Conservation (phyloP, 2,797 vertebrate species). For the Oryzias sinensis region DNA sequence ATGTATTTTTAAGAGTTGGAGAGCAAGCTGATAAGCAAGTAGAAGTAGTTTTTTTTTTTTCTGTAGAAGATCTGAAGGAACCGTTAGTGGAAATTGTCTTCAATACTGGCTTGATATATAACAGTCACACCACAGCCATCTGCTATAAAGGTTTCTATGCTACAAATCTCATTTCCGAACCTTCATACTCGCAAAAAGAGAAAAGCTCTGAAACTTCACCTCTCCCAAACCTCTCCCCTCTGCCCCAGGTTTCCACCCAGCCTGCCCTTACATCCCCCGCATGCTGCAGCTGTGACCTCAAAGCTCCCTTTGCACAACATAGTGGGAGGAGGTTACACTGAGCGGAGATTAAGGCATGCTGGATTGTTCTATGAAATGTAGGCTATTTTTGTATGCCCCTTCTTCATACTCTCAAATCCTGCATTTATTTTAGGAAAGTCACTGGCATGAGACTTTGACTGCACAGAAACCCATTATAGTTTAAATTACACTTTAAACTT, state of each 20-base stretch:
- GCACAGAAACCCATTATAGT: conserved; percentile 12
- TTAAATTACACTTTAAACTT: conserved; percentile 1
- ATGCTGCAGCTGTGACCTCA: conserved; percentile 70
- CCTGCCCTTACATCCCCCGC: conserved; percentile 59
- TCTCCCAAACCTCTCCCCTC: conserved; percentile 51
- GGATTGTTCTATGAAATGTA: conserved; percentile 35
- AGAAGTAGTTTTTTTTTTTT: conserved; percentile 18
- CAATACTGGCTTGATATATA: too few species aligned
- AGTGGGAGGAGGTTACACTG: conserved; percentile 55
- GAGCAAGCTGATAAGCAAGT: background rate
- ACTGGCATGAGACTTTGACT: conserved; percentile 1
- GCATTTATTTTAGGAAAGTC: conserved; percentile 31
- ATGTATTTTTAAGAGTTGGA: background rate
- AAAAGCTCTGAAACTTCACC: conserved; percentile 57
- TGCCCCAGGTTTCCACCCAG: conserved; percentile 56
- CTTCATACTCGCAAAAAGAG: conserved; percentile 57
- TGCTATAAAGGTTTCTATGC: conserved; percentile 50
- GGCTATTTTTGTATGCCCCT: conserved; percentile 43
- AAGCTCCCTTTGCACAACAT: conserved; percentile 52
- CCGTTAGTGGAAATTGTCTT: too few species aligned
- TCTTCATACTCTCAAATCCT: conserved; percentile 26
- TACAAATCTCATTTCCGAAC: conserved; percentile 67
- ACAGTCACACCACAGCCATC: conserved; percentile 51
- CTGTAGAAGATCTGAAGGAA: conserved; percentile 10
- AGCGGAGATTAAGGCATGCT: conserved; percentile 43